Conservation (phyloP, 2,888 invertebrate species). For the Lasiommata megera region DNA sequence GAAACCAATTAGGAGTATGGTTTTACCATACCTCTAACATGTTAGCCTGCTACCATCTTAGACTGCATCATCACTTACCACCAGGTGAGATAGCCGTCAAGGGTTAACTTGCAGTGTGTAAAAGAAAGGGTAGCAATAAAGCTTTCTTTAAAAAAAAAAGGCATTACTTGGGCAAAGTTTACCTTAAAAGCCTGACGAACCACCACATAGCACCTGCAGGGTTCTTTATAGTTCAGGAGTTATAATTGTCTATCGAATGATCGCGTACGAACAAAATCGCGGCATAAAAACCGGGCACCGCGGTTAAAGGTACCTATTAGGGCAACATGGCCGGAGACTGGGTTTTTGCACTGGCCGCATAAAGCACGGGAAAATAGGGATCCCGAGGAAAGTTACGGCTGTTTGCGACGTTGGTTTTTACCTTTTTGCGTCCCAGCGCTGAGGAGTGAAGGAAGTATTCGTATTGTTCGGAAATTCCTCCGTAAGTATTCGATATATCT, state of each 20-base stretch:
- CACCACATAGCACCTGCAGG: background rate
- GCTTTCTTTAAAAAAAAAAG: too few relatives aligned
- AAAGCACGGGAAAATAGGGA: slow-evolving; percentile 31
- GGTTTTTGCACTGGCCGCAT: slow-evolving; percentile 48
- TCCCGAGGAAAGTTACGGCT: slow-evolving; percentile 21
- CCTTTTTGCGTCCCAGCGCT: slow-evolving; percentile 6
- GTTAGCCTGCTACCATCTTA: too few relatives aligned
- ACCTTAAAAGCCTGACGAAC: too few relatives aligned
- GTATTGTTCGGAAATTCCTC: slow-evolving; percentile 15
- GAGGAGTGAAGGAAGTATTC: slow-evolving; percentile 11
- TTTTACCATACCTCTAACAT: too few relatives aligned
- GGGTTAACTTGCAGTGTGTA: too few relatives aligned
- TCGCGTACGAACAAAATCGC: slow-evolving; percentile 39
- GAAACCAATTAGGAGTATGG: too few relatives aligned
- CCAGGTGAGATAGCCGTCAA: too few relatives aligned
- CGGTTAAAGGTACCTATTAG: slow-evolving; percentile 71
- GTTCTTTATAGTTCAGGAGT: background rate
- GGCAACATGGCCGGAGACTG: slow-evolving; percentile 54
- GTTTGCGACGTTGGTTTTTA: slow-evolving; percentile 10
- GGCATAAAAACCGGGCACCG: slow-evolving; percentile 52
- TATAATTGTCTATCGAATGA: slow-evolving; percentile 39
- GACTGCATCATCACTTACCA: too few relatives aligned
- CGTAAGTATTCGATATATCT: background rate
- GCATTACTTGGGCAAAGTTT: too few relatives aligned
- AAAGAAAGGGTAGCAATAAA: too few relatives aligned